These are phyloP conservation scores for Scleropages formosus DNA, from an alignment of 2,797 vertebrate genomes.

Conservation along the genomic window DNA sequence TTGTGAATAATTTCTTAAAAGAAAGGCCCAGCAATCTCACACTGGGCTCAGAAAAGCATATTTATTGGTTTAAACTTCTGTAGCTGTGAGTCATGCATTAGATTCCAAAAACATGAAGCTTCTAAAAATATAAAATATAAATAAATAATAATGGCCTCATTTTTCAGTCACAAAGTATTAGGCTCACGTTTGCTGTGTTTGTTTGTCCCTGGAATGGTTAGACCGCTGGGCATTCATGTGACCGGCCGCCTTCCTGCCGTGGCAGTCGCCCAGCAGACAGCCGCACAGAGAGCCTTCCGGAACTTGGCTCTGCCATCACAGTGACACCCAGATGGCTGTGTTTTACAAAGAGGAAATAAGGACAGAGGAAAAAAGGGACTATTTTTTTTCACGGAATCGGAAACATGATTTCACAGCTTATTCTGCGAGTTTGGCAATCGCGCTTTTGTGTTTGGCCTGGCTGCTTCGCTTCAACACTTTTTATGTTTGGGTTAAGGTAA, in stretches of 20 bases:
- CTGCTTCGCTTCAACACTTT: neutral
- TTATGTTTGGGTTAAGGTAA: neutral
- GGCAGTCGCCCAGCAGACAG: conserved; percentile 24
- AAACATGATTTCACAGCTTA: conserved; percentile 19
- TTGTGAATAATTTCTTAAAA: too few relatives aligned
- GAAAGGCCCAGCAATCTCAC: too few relatives aligned
- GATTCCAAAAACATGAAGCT: neutral
- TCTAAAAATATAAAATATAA: neutral
- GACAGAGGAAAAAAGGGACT: neutral
- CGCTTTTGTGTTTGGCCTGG: conserved; percentile 13
- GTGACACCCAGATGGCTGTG: conserved; percentile 18
- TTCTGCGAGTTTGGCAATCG: conserved; percentile 8
- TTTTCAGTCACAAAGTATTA: neutral
- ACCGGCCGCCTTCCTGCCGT: conserved; percentile 20
- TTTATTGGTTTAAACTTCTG: neutral
- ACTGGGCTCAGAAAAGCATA: neutral
- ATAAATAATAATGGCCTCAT: neutral
- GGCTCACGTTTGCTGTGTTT: neutral
- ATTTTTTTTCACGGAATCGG: conserved; percentile 1
- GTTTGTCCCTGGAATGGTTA: neutral
- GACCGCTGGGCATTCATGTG: conserved; percentile 9
- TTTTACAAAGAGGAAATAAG: neutral
- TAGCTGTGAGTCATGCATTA: neutral
- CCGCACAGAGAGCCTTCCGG: conserved; percentile 23
- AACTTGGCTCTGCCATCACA: conserved; percentile 26